These are phyloP conservation scores for Antheraea assamensis DNA, from an alignment of 2,888 invertebrate genomes.

Conservation along the genomic window DNA sequence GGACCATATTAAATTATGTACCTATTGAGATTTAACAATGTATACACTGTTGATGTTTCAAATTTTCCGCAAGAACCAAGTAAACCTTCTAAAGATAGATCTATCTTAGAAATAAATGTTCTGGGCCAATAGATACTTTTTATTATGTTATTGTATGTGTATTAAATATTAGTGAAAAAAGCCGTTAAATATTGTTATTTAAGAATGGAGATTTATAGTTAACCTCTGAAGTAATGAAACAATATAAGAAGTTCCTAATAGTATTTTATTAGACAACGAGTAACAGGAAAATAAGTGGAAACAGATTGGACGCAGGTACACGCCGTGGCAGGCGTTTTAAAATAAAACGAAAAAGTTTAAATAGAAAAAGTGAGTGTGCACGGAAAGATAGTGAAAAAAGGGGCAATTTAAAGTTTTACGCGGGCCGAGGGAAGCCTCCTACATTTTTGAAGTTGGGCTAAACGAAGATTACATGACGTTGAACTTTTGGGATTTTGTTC, in stretches of 20 bases:
- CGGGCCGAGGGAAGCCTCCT: constrained; percentile 56
- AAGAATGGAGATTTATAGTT: background rate
- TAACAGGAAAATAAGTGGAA: constrained; percentile 41
- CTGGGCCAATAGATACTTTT: no score
- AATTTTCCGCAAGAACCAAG: no score
- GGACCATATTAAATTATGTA: no score
- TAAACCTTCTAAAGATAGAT: no score
- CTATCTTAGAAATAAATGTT: no score
- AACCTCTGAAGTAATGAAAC: background rate
- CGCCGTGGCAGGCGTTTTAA: constrained; percentile 57
- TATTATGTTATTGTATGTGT: no score
- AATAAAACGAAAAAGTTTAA: constrained; percentile 78
- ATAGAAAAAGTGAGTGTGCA: constrained; percentile 77
- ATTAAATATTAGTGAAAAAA: no score
- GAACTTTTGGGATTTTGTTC: constrained; percentile 54
- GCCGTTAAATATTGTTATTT: no score
- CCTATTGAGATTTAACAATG: no score
- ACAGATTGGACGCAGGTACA: constrained; percentile 33
- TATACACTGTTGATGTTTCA: no score
- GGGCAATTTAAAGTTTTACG: constrained; percentile 76
- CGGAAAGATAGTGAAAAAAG: constrained; percentile 76
- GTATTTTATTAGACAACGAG: constrained; percentile 40
- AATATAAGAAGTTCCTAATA: constrained; percentile 16
- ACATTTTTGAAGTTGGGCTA: constrained; percentile 69
- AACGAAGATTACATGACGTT: constrained; percentile 64